Evolutionary conservation across 2,888 invertebrate species (phyloP), one percentile per base, ranked within the genome.

Genomic region (Bombyx huttoni): DNA sequence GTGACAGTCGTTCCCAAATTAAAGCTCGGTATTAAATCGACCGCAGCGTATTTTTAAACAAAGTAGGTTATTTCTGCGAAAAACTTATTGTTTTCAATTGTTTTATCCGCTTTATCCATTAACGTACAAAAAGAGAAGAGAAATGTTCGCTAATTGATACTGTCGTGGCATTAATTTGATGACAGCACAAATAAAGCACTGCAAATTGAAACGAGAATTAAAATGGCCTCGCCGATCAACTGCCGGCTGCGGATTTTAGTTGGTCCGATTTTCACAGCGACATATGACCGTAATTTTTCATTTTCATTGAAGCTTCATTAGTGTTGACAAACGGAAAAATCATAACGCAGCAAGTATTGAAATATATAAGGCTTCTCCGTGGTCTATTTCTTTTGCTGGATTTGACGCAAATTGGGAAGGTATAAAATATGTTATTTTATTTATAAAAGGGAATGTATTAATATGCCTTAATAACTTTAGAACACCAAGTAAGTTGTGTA

Each of bases 121-220:
- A 55, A 54, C 51, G 56, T 49, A 48, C 53, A 53, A 52, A 52
- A 56, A 58, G 49, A 55, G 47, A 51, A 52, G 46, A 45, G 56
- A 52, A 47, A 50, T 52, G 46, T 35, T 34, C 49, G 24, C 59
- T 65, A 64, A 65, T 65, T 61, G 59, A 57, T 56, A 56, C 58
- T 64, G 65, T 60, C 62, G 57, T 53, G 53, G 50, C 49, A 61
- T 60, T 65, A 60, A 62, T 51, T 53, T 47, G 50, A 54, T 56
- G 56, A 51, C 51, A 53, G 50, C 56, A 51, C 54, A 58, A 54
- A 60, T 61, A 59, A 60, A 63, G 7, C 51, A 51, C 9, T 45
- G 34, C 33, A 51, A 51, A 53, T 56, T 54, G 52, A 58, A 57
- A 51, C 9, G 47, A 46, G 46, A 46, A n/a, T 34, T 47, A 49